A percentile compares a stretch with the other conserved stretches of the same genome.
Evolutionary conservation across 2,888 invertebrate genomes (phyloP).

Genomic region (Rotaria socialis): DNA sequence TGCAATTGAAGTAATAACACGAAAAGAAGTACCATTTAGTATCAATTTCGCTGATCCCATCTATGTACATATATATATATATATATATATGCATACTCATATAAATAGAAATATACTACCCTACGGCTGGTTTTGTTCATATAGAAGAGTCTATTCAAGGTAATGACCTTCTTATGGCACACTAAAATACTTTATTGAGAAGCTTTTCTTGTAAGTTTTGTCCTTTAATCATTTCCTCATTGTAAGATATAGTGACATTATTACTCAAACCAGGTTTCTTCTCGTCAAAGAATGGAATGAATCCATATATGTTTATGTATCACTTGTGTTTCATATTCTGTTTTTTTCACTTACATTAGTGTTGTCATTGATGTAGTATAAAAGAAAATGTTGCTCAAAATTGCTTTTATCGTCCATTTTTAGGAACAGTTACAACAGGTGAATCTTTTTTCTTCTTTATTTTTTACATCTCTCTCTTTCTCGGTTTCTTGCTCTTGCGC

Average conservation of each 20-base stretch:
- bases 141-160: not conserved
- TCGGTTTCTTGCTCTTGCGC: not conserved
- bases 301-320: not conserved
- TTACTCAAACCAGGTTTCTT: not conserved
- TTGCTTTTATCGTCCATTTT: not conserved
- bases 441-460: not conserved
- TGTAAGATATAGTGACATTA: not conserved
- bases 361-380: not conserved
- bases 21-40: not conserved
- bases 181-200: not conserved
- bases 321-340: not conserved
- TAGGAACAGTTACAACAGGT: not conserved
- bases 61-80: not conserved
- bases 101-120: not conserved
- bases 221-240: not conserved
- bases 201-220: not conserved
- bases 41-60: conserved; percentile 19
- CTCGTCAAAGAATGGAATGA: not conserved
- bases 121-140: not conserved
- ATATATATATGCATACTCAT: not conserved
- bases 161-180: not conserved
- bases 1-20: not conserved
- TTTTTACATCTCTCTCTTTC: not conserved
- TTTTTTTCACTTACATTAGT: not conserved
- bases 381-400: not conserved